These are phyloP conservation scores for Alentia gelatinosa DNA, from an alignment of 2,888 invertebrate species.

Conservation along the genomic window DNA sequence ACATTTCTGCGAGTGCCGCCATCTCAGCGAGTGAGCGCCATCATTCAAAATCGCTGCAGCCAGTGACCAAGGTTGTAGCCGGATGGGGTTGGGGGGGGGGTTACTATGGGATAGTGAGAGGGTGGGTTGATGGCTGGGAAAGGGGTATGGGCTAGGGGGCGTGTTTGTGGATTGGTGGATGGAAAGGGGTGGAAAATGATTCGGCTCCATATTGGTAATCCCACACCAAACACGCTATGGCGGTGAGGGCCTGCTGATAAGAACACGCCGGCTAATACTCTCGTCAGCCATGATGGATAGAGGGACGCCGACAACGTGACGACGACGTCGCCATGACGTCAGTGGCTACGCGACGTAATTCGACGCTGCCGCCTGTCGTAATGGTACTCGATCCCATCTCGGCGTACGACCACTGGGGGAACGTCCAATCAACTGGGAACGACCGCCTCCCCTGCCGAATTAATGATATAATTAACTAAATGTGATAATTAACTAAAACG, in stretches of 20 bases:
- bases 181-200: slow-evolving; percentile 12
- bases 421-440: no score
- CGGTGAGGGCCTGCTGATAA: not conserved
- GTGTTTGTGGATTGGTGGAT: not conserved
- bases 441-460: no score
- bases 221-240: not conserved
- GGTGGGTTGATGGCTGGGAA: no score
- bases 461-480: no score
- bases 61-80: not conserved
- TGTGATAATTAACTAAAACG: no score
- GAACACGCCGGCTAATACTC: not conserved
- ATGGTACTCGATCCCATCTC: no score
- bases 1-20: not conserved
- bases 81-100: not conserved
- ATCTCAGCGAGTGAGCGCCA: not conserved
- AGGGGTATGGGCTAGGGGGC: not conserved
- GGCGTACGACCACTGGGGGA: no score
- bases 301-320: not conserved
- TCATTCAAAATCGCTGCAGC: not conserved
- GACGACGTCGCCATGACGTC: not conserved
- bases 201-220: slow-evolving; percentile 44
- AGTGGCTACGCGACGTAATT: no score
- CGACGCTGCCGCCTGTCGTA: no score
- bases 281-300: not conserved
- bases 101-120: no score